Conservation (phyloP, 2,888 invertebrate species). For the Drosophila vallismaia region DNA sequence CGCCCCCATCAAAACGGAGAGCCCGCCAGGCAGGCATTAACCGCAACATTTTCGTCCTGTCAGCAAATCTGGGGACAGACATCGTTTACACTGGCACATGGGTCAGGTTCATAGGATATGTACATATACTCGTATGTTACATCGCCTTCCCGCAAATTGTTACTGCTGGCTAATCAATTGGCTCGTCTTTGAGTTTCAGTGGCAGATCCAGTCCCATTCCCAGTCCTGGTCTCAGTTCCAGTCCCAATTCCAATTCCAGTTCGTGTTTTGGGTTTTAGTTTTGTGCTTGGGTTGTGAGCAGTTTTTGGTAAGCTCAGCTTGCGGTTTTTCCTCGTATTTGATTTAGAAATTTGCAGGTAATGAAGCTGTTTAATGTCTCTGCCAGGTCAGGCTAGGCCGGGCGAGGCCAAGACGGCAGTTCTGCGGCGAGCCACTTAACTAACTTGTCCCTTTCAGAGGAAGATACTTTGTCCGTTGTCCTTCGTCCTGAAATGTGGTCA, state of each 20-base stretch:
- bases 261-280: not conserved
- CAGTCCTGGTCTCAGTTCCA: not conserved
- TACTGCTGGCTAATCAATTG: constrained; percentile 29
- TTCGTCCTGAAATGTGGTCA: constrained; percentile 14
- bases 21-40: constrained; percentile 5
- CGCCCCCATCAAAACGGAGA: not conserved
- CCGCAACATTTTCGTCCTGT: constrained; percentile 33
- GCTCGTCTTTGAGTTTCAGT: not conserved
- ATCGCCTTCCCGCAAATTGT: constrained; percentile 16
- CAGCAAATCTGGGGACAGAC: constrained; percentile 19
- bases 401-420: constrained; percentile 1
- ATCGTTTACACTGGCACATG: constrained; percentile 8
- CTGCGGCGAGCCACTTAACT: constrained; percentile 29
- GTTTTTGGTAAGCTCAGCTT: constrained; percentile 19
- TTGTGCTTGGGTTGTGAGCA: constrained; percentile 1
- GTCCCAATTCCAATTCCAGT: no score
- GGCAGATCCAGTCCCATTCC: no score
- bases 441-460: constrained; percentile 19
- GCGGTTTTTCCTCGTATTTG: constrained; percentile 33
- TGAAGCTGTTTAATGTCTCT: constrained; percentile 50
- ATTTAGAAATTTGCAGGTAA: constrained; percentile 51
- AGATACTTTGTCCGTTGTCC: not conserved
- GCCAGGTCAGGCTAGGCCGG: not conserved
- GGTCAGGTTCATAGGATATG: constrained; percentile 8
- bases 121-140: not conserved